phyloP scores from a whole-genome alignment of 2,797 vertebrate genomes.

The Megaceryle alcyon region DNA sequence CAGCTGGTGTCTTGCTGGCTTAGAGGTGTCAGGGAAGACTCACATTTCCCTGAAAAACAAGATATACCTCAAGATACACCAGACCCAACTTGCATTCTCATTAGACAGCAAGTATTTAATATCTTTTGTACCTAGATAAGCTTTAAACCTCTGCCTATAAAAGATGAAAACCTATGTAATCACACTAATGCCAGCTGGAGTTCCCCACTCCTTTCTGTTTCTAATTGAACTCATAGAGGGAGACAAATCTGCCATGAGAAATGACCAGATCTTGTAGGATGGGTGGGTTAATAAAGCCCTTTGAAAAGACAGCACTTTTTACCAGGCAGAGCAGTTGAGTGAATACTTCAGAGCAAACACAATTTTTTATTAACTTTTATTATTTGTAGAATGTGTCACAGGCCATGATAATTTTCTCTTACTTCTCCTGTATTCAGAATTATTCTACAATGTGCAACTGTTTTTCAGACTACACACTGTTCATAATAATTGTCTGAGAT shows the following conservation, averaged over 20 bases:
- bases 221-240: not conserved
- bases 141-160: not conserved
- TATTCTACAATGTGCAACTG: not conserved
- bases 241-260: not conserved
- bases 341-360: not conserved
- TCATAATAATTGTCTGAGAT: not conserved
- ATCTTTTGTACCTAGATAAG: not conserved
- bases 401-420: not conserved
- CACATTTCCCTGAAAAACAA: not conserved
- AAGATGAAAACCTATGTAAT: not conserved
- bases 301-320: not conserved
- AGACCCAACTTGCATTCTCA: not conserved
- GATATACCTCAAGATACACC: not conserved
- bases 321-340: not conserved
- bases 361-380: not conserved
- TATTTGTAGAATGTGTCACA: not conserved
- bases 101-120: not conserved
- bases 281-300: not conserved
- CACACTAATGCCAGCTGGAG: not conserved
- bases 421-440: not conserved
- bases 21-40: not conserved
- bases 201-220: not conserved
- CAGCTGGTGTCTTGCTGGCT: not conserved
- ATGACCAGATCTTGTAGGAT: not conserved
- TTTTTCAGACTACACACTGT: not conserved